phyloP scores from a whole-genome alignment of 2,113 vertebrate species.

The Gnathonemus longibarbis region DNA sequence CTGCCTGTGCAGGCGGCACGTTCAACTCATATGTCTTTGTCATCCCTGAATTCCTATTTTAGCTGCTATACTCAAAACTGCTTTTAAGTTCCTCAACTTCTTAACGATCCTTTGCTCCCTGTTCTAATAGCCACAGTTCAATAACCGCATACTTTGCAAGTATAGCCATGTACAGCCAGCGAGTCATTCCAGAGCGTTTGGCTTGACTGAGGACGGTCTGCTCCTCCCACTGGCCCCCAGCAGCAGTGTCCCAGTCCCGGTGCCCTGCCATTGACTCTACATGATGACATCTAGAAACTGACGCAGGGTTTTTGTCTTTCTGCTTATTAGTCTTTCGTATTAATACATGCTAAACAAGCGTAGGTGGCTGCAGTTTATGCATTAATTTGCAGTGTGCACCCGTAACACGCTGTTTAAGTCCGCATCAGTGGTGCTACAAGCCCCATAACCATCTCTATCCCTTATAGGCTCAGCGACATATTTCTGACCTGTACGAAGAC shows the following conservation, averaged over 20 bases:
- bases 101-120: background rate
- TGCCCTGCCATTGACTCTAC: background rate
- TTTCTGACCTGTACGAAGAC: conserved; percentile 91
- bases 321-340: background rate
- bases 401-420: background rate
- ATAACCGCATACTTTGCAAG: background rate
- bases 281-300: background rate
- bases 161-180: background rate
- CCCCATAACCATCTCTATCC: background rate
- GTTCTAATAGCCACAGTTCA: background rate
- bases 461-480: conserved; percentile 78
- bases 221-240: background rate
- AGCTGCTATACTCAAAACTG: background rate
- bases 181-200: background rate
- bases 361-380: background rate
- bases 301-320: background rate
- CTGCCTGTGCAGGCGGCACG: background rate
- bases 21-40: background rate
- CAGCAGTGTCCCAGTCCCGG: background rate
- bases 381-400: background rate
- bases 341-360: background rate
- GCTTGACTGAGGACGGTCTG: background rate
- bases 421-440: background rate
- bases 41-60: background rate
- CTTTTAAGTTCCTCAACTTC: background rate